Base-by-base conservation (phyloP, 2,113 vertebrate genomes). In the Phainopepla nitens region DNA sequence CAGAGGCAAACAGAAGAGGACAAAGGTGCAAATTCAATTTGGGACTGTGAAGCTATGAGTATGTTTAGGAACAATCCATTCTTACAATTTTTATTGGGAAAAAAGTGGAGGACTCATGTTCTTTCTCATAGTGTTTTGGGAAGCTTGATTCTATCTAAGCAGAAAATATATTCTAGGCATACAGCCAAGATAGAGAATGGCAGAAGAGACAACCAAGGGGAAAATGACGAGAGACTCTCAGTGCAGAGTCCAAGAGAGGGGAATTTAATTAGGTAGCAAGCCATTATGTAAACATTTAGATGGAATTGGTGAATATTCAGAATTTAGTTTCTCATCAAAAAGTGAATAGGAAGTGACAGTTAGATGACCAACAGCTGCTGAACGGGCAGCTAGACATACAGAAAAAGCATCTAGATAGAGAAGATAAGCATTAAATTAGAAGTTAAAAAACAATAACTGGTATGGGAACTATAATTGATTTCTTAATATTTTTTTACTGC, bases 281-380 rank as follows among this genome's bases (percentile, higher is more conserved):
- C 24, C 70, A 83, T 86, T 90, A 87, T 51, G 56, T 58, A 96
- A 94, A 91, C 54, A 93, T 77, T 91, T 88, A 82, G 71, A 86
- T 80, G 54, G 62, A 91, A 92, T 17, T 64, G 33, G 70, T 93
- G 75, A 90, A 88, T 85, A 91, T 83, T 91, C 50, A 93, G 53
- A 91, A 91, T 83, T 66, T 73, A 86, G 50, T 76, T 96, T 95
- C 78, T 76, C 77, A 89, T 87, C 25, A 89, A 82, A 85, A 96
- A 89, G 4, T 82, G 66, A 93, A 79, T 88, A 85, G 36, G 47
- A 96, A 93, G 44, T 81, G 79, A 85, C 62, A 66, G 73, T 72
- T 90, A 72, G 82, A 41, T 78, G 87, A 79, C 66, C 66, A 94
- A 73, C 80, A 96, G 91, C 87, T 96, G 85, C 75, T 94, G 82